Conservation (phyloP, 2,113 vertebrate species). For the Ictalurus punctatus region DNA sequence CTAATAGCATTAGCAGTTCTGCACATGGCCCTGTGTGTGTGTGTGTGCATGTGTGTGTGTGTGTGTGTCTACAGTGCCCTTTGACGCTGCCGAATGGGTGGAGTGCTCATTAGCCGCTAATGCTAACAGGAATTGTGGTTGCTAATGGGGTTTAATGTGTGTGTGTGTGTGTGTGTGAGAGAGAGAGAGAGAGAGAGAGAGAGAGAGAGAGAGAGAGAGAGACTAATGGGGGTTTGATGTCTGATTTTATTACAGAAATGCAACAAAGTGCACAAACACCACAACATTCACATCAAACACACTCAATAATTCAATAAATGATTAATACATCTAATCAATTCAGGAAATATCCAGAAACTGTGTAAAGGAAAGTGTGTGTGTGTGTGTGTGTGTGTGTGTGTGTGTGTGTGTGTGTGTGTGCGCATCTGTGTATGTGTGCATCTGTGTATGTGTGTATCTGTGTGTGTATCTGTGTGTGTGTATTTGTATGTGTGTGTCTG, state of each 20-base stretch:
- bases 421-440: background rate
- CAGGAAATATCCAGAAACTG: background rate
- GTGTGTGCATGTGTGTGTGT: conserved; percentile 3
- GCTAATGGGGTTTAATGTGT: background rate
- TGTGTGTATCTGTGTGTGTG: background rate
- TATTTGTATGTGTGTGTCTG: background rate
- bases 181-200: background rate
- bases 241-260: conserved; percentile 5
- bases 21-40: conserved; percentile 12
- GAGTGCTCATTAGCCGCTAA: conserved; percentile 7
- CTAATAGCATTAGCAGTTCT: background rate
- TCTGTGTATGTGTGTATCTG: background rate
- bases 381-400: background rate
- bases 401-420: background rate
- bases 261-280: background rate
- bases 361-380: background rate
- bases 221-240: conserved; percentile 3
- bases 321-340: background rate
- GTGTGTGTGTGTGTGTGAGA: background rate
- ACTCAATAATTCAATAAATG: background rate
- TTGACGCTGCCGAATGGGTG: background rate
- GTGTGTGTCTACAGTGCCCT: background rate
- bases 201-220: background rate
- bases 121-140: conserved; percentile 24
- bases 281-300: background rate